Base-by-base conservation (phyloP, 1,140 invertebrate species). In the Zaprionus kolodkinae region DNA sequence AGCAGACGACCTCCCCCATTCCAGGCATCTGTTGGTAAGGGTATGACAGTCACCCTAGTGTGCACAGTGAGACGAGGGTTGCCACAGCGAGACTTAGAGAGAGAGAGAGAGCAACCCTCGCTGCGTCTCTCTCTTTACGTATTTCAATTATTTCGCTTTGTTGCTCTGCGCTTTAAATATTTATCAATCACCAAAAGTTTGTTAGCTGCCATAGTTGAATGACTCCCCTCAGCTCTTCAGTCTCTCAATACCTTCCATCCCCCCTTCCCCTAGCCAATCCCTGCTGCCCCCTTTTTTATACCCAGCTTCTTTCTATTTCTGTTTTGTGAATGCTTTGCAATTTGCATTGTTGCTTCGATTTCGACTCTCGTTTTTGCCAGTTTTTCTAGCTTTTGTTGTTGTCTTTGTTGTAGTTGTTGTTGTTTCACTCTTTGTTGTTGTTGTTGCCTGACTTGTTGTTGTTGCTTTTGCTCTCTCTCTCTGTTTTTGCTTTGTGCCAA, bases 111-210 rank as follows among this genome's bases (percentile, higher is more conserved):
- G 27, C 69, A 65, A 81, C 80, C 84, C 79, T 87, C 76, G 11
- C 3, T 25, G 35, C 71, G 67, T 65, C 65, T 38, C 9, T 38
- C 9, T 48, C 78, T 74, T 85, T 76, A 85, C 78, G 85, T 89
- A 89, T 89, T 89, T 88, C 85, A 88, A 88, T 88, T 88, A 88
- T 89, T 89, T 89, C 79, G 85, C 85, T 84, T 89, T 89, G 85
- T 79, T 89, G 81, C 78, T 89, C 78, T 89, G 78, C 76, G 81
- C 85, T 81, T 89, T 89, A 89, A 89, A 89, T 89, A 89, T 89
- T 89, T 89, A 89, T 89, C 86, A 89, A 89, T 89, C 86, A 89
- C 72, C 67, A 72, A 80, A 89, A 89, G 85, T 85, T 89, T 74
- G 78, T 79, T 89, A 64, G 78, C 76, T 65, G 80, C 50, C 48